Base-by-base conservation (phyloP, 1,140 invertebrate species). In the Apocrypta bakeri region DNA sequence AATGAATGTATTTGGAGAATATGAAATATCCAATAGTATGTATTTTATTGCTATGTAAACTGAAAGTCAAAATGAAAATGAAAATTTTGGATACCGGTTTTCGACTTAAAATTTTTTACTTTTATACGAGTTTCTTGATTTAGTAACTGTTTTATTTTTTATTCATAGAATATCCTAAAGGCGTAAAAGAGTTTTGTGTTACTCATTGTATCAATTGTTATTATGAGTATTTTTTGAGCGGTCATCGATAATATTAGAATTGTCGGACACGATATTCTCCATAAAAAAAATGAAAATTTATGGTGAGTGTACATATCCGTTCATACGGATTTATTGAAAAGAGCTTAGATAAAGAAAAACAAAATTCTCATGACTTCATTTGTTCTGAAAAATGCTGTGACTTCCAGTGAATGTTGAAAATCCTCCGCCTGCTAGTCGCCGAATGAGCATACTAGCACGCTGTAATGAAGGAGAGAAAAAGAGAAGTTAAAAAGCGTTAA, bases 331-430 rank as follows among this genome's bases (percentile, higher is more conserved):
- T 78, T 12, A 64, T 63, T 78, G 40, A 40, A 78, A 24, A 4
- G 61, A 75, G 27, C 63, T 81, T 75, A 80, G 27, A 74, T 33
- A 74, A 12, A 56, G 40, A 71, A 66, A 66, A 37, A 81, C 4
- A 69, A 48, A 75, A 71, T 42, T 79, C 27, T 25, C 31, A 68
- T 82, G 21, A 29, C 48, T 82, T 75, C n/a, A 37, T 77, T 82
- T 83, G 37, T 83, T 79, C 48, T 25, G 31, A 82, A 73, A 33
- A 73, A 76, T 37, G 37, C 1, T 31, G 29, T 83, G 75, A 83
- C 76, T 79, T 83, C 81, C 81, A 83, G 33, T 79, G 48, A 27
- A 7, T 83, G 77, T 83, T 83, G 27, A 76, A 72, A 27, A 69
- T 61, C 1, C 48, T 83, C 40, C 33, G 42, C 79, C 73, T 56